phyloP scores from a whole-genome alignment of 2,888 invertebrate genomes.

The Ormyrus nitidulus region DNA sequence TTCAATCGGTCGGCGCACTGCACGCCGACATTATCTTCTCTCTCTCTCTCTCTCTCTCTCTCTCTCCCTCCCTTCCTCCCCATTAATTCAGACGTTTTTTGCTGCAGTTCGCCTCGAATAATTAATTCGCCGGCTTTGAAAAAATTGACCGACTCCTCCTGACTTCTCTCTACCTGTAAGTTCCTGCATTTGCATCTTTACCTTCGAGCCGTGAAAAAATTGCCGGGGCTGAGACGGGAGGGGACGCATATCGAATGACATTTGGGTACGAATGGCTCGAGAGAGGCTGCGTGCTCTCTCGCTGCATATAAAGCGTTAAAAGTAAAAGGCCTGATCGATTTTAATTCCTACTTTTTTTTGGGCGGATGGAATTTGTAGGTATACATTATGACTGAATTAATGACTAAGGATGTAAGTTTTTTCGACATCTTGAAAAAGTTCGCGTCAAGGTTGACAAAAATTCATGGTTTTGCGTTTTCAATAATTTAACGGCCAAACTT shows the following conservation, averaged over 20 bases:
- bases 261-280: not conserved
- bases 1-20: slow-evolving; percentile 47
- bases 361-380: not conserved
- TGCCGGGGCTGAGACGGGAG: not conserved
- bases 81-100: not conserved
- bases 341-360: slow-evolving; percentile 14
- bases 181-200: slow-evolving; percentile 25
- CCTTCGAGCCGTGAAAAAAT: not conserved
- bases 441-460: slow-evolving; percentile 26
- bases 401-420: slow-evolving; percentile 31
- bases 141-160: slow-evolving; percentile 42
- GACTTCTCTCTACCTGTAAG: not conserved
- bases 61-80: too few relatives aligned
- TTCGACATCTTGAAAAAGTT: slow-evolving; percentile 2
- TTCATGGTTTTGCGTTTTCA: not conserved
- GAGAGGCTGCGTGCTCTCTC: not conserved
- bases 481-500: too few relatives aligned
- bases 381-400: slow-evolving; percentile 10
- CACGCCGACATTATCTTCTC: slow-evolving; percentile 16
- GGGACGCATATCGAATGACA: not conserved
- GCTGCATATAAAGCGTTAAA: not conserved
- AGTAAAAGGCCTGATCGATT: slow-evolving; percentile 24
- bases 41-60: not conserved
- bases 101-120: slow-evolving; percentile 19
- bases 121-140: slow-evolving; percentile 23